phyloP scores from a whole-genome alignment of 2,797 vertebrate genomes.

The Melanotaenia pygmaea region DNA sequence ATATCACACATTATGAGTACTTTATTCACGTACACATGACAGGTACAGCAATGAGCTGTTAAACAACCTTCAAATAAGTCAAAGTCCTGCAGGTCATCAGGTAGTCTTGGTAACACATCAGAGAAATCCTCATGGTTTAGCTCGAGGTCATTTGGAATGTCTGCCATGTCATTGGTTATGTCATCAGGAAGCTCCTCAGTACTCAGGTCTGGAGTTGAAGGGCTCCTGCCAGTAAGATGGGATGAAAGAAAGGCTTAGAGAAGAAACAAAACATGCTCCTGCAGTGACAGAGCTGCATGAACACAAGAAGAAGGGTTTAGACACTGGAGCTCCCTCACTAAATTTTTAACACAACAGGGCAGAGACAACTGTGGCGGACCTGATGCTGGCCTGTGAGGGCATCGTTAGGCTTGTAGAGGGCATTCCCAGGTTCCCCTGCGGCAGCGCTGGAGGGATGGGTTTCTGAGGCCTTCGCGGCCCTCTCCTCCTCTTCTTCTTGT shows the following conservation, averaged over 20 bases:
- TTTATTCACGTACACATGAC: background rate
- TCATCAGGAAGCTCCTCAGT: constrained; percentile 97
- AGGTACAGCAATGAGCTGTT: background rate
- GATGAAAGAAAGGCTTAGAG: constrained; percentile 10
- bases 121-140: constrained; percentile 99
- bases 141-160: constrained; percentile 99
- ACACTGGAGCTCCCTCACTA: constrained; percentile 18
- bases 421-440: constrained; percentile 98
- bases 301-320: constrained; percentile 5
- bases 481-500: constrained; percentile 98
- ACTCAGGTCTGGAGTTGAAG: constrained; percentile 97
- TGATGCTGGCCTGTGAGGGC: constrained; percentile 90
- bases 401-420: constrained; percentile 90
- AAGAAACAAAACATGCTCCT: background rate
- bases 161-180: constrained; percentile 98
- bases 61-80: constrained; percentile 97
- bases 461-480: constrained; percentile 95
- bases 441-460: constrained; percentile 96
- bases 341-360: constrained; percentile 9
- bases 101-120: constrained; percentile 94
- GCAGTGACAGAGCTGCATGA: background rate
- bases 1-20: background rate
- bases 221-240: constrained; percentile 83
- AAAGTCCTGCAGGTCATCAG: constrained; percentile 98
- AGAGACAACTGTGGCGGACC: constrained; percentile 78